These are phyloP conservation scores for Zalophus californianus DNA, from an alignment of 2,797 vertebrate genomes.

Conservation along the genomic window DNA sequence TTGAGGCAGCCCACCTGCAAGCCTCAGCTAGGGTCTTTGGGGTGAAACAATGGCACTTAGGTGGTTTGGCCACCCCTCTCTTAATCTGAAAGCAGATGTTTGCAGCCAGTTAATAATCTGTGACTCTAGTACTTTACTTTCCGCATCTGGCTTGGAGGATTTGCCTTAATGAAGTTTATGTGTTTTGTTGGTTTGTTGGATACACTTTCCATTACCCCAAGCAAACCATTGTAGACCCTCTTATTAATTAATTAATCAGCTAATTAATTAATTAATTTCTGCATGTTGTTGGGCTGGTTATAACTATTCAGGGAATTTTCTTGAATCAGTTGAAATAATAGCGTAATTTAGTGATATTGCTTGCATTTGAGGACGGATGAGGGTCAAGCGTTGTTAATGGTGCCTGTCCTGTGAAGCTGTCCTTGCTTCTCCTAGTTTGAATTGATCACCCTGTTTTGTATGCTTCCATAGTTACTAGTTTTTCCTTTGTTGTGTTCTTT, in stretches of 20 bases:
- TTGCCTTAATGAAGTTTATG: constrained; percentile 46
- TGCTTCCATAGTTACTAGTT: accelerated
- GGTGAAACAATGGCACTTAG: constrained; percentile 57
- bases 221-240: background rate
- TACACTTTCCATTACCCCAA: background rate
- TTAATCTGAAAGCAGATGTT: constrained; percentile 43
- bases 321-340: background rate
- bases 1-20: constrained; percentile 11
- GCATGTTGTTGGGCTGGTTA: background rate
- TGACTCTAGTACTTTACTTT: constrained; percentile 41
- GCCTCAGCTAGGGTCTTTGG: background rate
- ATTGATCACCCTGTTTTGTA: background rate
- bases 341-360: background rate
- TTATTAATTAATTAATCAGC: background rate
- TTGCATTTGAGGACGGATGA: background rate
- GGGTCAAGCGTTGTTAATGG: background rate
- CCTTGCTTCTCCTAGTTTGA: background rate
- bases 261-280: constrained; percentile 16
- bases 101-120: constrained; percentile 34
- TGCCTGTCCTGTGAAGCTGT: background rate
- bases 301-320: background rate
- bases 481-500: background rate
- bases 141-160: constrained; percentile 53
- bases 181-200: constrained; percentile 35
- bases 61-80: background rate